phyloP scores from a whole-genome alignment of 2,888 invertebrate species.

The Lasioglossum oenotherae region DNA sequence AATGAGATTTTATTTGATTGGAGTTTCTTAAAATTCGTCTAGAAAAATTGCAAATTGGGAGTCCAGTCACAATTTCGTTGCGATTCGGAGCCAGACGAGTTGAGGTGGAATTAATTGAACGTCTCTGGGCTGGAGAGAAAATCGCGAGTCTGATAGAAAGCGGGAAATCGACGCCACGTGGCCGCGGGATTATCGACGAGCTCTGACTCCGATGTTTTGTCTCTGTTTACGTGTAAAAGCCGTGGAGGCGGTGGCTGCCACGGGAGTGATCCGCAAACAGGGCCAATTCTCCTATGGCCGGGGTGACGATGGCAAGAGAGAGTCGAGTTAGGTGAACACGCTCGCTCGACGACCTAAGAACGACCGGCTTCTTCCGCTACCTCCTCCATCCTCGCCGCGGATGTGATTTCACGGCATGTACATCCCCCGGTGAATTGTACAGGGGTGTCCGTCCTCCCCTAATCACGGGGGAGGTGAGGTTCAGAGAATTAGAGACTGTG shows the following conservation, averaged over 20 bases:
- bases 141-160: background rate
- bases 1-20: no score
- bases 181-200: constrained; percentile 55
- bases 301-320: constrained; percentile 75
- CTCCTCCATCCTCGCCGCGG: constrained; percentile 64
- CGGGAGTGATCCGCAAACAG: constrained; percentile 83
- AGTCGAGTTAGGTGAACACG: constrained; percentile 71
- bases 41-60: no score
- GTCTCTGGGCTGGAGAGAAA: background rate
- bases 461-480: constrained; percentile 41
- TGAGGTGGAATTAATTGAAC: background rate
- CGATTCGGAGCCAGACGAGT: no score
- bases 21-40: no score
- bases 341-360: constrained; percentile 47
- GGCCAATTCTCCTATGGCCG: constrained; percentile 79
- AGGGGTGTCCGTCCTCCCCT: constrained; percentile 44
- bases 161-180: constrained; percentile 21
- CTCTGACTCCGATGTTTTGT: constrained; percentile 75
- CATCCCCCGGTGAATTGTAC: constrained; percentile 53
- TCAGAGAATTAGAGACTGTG: constrained; percentile 67
- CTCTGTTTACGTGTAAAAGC: constrained; percentile 80
- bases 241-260: constrained; percentile 83
- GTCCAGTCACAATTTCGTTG: no score
- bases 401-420: constrained; percentile 67
- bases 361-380: constrained; percentile 64